Conservation (phyloP, 2,113 vertebrate species). For the Antigone vipio region DNA sequence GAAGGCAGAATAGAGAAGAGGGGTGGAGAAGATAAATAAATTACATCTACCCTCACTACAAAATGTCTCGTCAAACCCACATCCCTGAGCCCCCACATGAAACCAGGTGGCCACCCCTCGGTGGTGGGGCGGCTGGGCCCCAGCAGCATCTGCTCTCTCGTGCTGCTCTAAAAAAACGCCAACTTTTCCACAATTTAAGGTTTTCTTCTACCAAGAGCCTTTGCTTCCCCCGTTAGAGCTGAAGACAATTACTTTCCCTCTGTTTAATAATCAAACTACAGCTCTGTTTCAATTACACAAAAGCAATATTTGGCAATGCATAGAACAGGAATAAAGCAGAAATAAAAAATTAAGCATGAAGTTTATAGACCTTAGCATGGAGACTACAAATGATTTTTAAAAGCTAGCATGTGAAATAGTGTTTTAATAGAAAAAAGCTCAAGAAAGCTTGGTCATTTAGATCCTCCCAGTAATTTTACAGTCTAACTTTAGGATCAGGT, state of each 20-base stretch:
- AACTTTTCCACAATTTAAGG: not conserved
- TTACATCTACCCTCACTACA: fast-evolving
- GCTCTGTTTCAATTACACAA: constrained; percentile 41
- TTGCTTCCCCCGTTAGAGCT: not conserved
- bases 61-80: not conserved
- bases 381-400: not conserved
- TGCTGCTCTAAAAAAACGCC: not conserved
- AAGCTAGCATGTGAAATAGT: not conserved
- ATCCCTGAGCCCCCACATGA: not conserved
- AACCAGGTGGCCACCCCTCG: not conserved
- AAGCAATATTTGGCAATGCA: constrained; percentile 46
- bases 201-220: not conserved
- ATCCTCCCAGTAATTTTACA: not conserved
- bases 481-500: not conserved
- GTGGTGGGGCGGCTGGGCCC: not conserved
- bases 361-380: constrained; percentile 24
- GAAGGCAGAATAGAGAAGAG: not conserved
- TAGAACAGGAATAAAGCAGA: not conserved
- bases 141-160: not conserved
- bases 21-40: not conserved
- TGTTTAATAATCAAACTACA: constrained; percentile 23
- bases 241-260: not conserved
- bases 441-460: not conserved
- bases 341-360: constrained; percentile 28
- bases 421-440: not conserved